These are phyloP conservation scores for Drosophila biarmipes DNA, from an alignment of 1,140 invertebrate species.

Conservation along the genomic window DNA sequence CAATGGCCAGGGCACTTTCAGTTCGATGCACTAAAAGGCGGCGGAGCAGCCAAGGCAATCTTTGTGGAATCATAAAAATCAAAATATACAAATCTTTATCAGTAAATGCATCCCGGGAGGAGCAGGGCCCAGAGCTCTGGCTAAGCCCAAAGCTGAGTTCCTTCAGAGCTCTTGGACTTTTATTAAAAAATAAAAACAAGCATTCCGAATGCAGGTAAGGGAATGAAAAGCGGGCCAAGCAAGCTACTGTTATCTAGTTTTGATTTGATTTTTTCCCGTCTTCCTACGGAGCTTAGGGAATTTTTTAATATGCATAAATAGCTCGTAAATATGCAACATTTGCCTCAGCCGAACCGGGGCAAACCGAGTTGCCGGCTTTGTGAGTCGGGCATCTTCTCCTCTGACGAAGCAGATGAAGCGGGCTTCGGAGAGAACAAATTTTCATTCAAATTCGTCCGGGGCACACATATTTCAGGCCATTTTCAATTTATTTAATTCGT, in stretches of 20 bases:
- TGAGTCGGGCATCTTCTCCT: slow-evolving; percentile 36
- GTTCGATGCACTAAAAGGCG: slow-evolving; percentile 20
- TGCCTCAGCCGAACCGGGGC: slow-evolving; percentile 10
- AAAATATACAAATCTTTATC: slow-evolving; percentile 80
- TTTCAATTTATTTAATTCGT: slow-evolving; percentile 81
- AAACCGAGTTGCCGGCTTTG: slow-evolving; percentile 16
- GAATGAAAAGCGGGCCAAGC: slow-evolving; percentile 11
- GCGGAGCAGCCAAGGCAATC: slow-evolving; percentile 16
- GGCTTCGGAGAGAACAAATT: slow-evolving; percentile 51
- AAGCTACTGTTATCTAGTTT: slow-evolving; percentile 80
- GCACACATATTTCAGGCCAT: slow-evolving; percentile 47
- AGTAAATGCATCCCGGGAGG: slow-evolving; percentile 60
- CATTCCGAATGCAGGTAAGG: slow-evolving; percentile 50
- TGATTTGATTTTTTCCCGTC: slow-evolving; percentile 52
- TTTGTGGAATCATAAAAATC: slow-evolving; percentile 79
- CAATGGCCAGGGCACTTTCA: slow-evolving; percentile 38
- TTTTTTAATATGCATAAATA: slow-evolving; percentile 83
- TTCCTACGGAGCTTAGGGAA: slow-evolving; percentile 45
- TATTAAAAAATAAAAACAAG: slow-evolving; percentile 52
- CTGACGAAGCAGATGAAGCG: slow-evolving; percentile 33
- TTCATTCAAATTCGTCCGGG: slow-evolving; percentile 64
- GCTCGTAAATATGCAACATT: slow-evolving; percentile 81
- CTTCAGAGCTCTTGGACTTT: slow-evolving; percentile 28
- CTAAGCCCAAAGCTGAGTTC: slow-evolving; percentile 20
- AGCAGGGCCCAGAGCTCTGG: not conserved